Base-by-base conservation (phyloP, 2,888 invertebrate species). In the Philaethria dido region DNA sequence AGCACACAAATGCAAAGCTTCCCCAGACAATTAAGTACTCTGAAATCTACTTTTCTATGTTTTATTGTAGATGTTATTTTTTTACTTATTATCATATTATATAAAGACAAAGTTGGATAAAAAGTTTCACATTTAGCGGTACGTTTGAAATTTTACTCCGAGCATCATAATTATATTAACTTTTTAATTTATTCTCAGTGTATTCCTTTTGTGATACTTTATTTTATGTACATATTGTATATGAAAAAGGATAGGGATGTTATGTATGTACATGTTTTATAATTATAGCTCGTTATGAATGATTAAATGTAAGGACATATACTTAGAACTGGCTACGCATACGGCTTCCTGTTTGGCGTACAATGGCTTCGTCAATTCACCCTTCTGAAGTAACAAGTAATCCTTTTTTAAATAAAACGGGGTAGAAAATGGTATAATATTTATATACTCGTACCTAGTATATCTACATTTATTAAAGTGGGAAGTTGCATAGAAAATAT, bases 281-380 rank as follows among this genome's bases (percentile, higher is more conserved):
- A 55, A 20, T 39, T 55, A n/a, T 36, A 39, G 3, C 14, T n/a
- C n/a, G 39, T 36, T 54, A 13, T 55, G 3, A 18, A 33, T 11
- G 18, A 36, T 39, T 6, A 39, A 55, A 20, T 20, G 14, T 20
- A 55, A 1, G 20, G 20, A 39, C n/a, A 52, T 54, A 36, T 54
- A n/a, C n/a, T n/a, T n/a, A 55, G 29, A 64, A 50, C 29, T 62
- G 36, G 33, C 14, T 63, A 25, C 54, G 11, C 20, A 47, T 65
- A 65, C 61, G 68, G 73, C 61, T 71, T 71, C 69, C 39, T 64
- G n/a, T 54, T 33, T 59, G 39, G 39, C 48, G 65, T 62, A 63
- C 67, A 71, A 73, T 64, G 74, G 74, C 73, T 74, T 74, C 75
- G 39, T 59, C 57, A 61, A 54, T 59, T 59, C 68, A 72, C 73